Evolutionary conservation across 2,113 vertebrate species (phyloP), one percentile per base, ranked within the genome.

Genomic region (Myocastor coypus): DNA sequence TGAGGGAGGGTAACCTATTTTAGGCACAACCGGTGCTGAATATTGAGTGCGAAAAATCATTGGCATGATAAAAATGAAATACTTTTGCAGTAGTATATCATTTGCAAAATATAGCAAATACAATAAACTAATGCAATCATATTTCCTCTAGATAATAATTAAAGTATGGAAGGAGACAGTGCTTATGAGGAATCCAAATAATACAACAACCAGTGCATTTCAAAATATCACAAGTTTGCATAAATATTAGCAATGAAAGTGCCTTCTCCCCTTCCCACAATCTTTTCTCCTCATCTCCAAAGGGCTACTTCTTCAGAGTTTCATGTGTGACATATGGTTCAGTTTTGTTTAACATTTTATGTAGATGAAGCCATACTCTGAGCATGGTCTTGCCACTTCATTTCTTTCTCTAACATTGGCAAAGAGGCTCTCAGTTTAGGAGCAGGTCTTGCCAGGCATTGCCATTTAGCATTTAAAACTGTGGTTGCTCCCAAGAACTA

Each of bases 81-180:
- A 37, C 1, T 52, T 83, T 91, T 83, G 37, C 57, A 68, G 69
- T 88, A n/a, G 55, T 83, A 30, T 42, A 26, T 46, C 55, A 92
- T 83, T 73, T 83, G 52, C 12, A 96, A 83, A 75, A 46, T 61
- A 20, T 32, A 80, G 55, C 83, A 83, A 75, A 63, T 37, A 61
- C 26, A 42, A 66, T 32, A n/a, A 84, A 50, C 61, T 73, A 50
- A 55, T 89, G 34, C 83, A 92, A 61, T 59, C 34, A 80, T 28
- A 92, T 61, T 71, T 87, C n/a, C 50, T n/a, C 64, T 91, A n/a
- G n/a, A 52, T 50, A 83, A 92, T 82, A 95, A 91, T 82, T 78
- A 83, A 37, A 90, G 1, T 77, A 59, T 83, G 32, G 95, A 96
- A 92, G 32, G 32, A 86, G 30, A 84, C 34, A 85, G 63, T 34